These are phyloP conservation scores for Cydia pomonella DNA, from an alignment of 1,140 invertebrate species.

Conservation along the genomic window DNA sequence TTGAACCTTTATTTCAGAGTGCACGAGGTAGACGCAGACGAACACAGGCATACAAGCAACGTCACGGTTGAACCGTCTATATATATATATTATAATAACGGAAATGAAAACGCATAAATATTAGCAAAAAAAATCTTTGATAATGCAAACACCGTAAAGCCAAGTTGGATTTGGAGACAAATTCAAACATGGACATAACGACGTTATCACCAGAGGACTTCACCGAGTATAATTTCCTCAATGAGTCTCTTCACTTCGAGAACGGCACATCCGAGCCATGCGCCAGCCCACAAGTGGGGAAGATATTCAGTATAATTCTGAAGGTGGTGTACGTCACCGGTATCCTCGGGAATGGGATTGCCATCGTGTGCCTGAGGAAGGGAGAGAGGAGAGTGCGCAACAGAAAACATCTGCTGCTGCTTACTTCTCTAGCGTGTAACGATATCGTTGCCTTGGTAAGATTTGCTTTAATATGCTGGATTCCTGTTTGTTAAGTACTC, in stretches of 20 bases:
- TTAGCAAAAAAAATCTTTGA: neutral
- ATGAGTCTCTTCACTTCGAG: neutral
- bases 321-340: constrained; percentile 72
- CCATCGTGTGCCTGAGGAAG: constrained; percentile 64
- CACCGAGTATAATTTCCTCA: neutral
- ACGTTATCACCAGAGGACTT: neutral
- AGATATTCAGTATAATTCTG: constrained; percentile 32
- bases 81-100: neutral
- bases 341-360: constrained; percentile 71
- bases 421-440: constrained; percentile 88
- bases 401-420: constrained; percentile 89
- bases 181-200: neutral
- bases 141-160: neutral
- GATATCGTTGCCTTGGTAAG: constrained; percentile 89
- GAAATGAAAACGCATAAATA: neutral
- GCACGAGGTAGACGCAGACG: neutral
- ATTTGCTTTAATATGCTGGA: neutral
- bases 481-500: too few species aligned
- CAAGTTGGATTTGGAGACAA: neutral
- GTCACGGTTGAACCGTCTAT: neutral
- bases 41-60: neutral
- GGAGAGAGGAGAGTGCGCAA: constrained; percentile 85
- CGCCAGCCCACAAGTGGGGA: neutral
- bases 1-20: neutral
- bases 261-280: constrained; percentile 17